Conservation (phyloP, 2,113 vertebrate species). For the Colaptes auratus region DNA sequence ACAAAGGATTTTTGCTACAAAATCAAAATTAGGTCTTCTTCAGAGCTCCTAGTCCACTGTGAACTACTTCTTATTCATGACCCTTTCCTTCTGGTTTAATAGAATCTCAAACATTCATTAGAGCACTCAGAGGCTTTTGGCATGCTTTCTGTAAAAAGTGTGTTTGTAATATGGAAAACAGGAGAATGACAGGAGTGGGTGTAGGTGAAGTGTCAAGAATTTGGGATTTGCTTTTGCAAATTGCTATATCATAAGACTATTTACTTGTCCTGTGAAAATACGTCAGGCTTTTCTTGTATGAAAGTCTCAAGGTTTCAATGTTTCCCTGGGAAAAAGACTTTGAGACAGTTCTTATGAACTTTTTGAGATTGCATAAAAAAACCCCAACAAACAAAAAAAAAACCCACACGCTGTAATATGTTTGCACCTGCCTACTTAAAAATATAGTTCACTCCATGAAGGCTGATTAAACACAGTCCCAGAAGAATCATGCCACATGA, state of each 20-base stretch:
- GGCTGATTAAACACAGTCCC: neutral
- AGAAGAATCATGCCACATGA: neutral
- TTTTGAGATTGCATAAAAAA: neutral
- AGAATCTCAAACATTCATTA: neutral
- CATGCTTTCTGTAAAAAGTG: neutral
- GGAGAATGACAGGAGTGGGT: neutral
- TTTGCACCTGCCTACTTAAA: neutral
- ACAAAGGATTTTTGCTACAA: neutral
- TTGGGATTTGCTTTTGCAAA: neutral
- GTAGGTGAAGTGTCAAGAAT: constrained; percentile 27
- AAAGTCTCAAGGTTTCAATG: neutral
- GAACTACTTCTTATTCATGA: neutral
- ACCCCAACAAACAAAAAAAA: no score
- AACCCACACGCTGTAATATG: neutral
- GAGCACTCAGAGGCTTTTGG: neutral
- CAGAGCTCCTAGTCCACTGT: neutral
- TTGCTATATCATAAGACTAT: neutral
- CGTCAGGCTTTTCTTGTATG: neutral
- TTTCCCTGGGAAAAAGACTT: neutral
- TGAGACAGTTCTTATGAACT: neutral
- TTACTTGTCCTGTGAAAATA: neutral
- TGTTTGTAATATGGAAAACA: neutral
- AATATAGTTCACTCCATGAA: neutral
- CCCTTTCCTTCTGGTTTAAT: neutral
- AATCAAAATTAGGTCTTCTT: neutral